Base-by-base conservation (phyloP, 1,140 invertebrate genomes). In the Drosophila subpulchrella region DNA sequence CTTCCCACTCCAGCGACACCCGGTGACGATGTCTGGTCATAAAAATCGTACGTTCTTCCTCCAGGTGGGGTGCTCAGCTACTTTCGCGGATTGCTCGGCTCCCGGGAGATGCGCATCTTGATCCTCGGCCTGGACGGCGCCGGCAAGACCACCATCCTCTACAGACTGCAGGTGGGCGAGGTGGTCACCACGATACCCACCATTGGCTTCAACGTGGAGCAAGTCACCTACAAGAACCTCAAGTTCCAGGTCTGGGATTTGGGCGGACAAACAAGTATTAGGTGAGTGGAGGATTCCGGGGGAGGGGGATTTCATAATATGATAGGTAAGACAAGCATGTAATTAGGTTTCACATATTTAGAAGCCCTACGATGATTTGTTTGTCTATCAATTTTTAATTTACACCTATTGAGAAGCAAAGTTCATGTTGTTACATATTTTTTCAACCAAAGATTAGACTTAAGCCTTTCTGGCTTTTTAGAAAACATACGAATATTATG, bases 181-280 rank as follows among this genome's bases (percentile, higher is more conserved):
- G 98, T 99, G 50, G 98, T 99, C 2, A 99, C 98, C n/a, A 99
- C 99, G 65, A 92, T 92, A 78, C 98, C 98, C 62, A 99, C 98
- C 10, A 99, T 99, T 92, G 98, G 98, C n/a, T 98, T 98, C 93
- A 99, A 99, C 94, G 98, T 99, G 83, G 97, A 98, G 93, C 97
- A 98, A 95, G 98, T 98, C 48, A 97, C 97, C 81, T 98, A 98
- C 92, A 98, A 98, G 94, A 98, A 98, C 94, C 94, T 98, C 65
- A 98, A 98, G 93, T 98, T 98, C 90, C 97, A 98, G 96, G 97
- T 98, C 11, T 99, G 98, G 98, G 98, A 99, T 95, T 94, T 99
- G 58, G 98, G 98, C 67, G 98, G 98, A 83, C 98, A 99, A 93
- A 99, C 98, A 59, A 99, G 98, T 94, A 95, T 95, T 90, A 94